A percentile compares a stretch with the other conserved stretches of the same genome.
Conservation (phyloP, 2,797 vertebrate species). For the Nothura maculosa region DNA sequence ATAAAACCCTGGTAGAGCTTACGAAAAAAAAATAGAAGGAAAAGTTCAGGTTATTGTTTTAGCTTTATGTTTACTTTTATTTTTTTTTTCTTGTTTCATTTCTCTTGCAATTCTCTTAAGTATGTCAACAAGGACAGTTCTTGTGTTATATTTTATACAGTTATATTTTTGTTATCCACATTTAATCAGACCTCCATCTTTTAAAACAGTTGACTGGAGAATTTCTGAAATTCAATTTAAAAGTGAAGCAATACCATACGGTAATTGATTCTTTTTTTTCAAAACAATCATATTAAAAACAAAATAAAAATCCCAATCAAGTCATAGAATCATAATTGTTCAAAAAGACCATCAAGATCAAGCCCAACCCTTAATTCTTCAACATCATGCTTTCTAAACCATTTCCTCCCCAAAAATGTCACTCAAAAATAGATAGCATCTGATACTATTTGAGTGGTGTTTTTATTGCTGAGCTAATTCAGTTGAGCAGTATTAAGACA, state of each 20-base stretch:
- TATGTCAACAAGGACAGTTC: not conserved
- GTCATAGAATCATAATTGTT: no score
- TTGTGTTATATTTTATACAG: not conserved
- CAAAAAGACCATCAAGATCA: no score
- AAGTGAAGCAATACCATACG: not conserved
- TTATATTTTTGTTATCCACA: not conserved
- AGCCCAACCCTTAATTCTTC: no score
- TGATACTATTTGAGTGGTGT: not conserved
- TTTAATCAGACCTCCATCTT: not conserved
- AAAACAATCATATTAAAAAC: not conserved
- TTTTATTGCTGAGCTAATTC: not conserved
- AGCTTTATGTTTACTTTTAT: not conserved
- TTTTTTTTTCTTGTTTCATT: not conserved
- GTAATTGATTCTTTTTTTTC: not conserved
- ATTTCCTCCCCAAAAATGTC: not conserved
- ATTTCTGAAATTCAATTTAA: not conserved
- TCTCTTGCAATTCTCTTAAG: not conserved
- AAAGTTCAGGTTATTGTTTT: not conserved
- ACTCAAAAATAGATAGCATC: not conserved
- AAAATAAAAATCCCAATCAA: not conserved
- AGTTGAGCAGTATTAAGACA: not conserved
- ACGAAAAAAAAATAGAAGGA: not conserved
- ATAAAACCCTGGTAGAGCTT: slow-evolving; percentile 42
- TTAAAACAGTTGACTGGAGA: not conserved
- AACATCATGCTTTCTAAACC: no score